These are phyloP conservation scores for Temnothorax curvispinosus DNA, from an alignment of 1,140 invertebrate species.

Conservation along the genomic window DNA sequence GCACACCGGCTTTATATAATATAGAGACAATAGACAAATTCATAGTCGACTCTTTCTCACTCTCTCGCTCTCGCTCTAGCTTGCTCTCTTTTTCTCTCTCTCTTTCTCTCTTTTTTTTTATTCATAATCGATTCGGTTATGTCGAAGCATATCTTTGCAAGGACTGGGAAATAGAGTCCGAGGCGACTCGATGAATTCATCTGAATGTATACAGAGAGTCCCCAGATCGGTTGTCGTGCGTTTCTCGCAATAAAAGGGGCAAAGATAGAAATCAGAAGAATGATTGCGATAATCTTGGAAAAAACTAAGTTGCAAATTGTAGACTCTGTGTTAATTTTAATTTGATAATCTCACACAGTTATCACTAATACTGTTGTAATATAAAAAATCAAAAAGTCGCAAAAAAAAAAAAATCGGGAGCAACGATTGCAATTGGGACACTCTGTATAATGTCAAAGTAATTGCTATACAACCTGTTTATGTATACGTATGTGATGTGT, in stretches of 20 bases:
- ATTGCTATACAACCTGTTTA: not conserved
- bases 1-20: conserved; percentile 77
- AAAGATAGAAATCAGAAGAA: not conserved
- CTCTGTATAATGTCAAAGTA: not conserved
- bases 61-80: conserved; percentile 11
- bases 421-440: not conserved
- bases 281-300: not conserved
- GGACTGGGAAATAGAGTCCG: not conserved
- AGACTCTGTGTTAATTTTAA: not conserved
- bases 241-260: not conserved
- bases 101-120: conserved; percentile 40
- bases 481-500: not conserved
- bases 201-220: not conserved
- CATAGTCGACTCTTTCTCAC: conserved; percentile 52
- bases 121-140: conserved; percentile 71
- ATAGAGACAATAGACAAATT: conserved; percentile 66
- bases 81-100: conserved; percentile 15
- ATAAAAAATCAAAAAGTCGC: not conserved
- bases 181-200: not conserved
- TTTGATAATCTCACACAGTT: not conserved
- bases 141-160: not conserved
- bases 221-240: not conserved
- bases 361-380: not conserved
- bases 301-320: not conserved
- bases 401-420: conserved; percentile 4